Evolutionary conservation across 2,113 vertebrate genomes (phyloP).

Genomic region (Misgurnus anguillicaudatus): DNA sequence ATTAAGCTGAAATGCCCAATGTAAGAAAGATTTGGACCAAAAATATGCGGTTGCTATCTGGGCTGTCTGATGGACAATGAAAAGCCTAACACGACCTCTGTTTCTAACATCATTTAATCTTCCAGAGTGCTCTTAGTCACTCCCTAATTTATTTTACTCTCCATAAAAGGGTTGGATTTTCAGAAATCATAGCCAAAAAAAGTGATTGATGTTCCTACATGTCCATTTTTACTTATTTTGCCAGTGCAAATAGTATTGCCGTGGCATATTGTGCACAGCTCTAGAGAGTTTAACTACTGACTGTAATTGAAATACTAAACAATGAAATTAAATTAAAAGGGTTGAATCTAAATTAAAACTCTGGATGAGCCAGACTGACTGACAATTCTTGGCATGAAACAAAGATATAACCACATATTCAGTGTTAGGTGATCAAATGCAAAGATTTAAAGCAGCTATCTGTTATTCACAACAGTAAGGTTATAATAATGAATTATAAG

Average conservation of each 20-base stretch:
- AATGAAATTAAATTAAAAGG: neutral
- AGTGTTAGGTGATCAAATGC: too few relatives aligned
- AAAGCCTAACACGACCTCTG: too few relatives aligned
- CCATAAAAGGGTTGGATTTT: conserved; percentile 11
- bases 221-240: conserved; percentile 45
- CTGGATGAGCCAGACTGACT: neutral
- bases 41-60: too few relatives aligned
- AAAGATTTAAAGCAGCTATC: too few relatives aligned
- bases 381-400: neutral
- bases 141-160: conserved; percentile 41
- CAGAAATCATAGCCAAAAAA: conserved; percentile 51
- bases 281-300: conserved; percentile 18
- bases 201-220: neutral
- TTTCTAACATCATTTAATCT: conserved; percentile 51
- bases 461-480: too few relatives aligned
- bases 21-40: too few relatives aligned
- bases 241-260: conserved; percentile 43
- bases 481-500: too few relatives aligned
- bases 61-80: too few relatives aligned
- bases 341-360: neutral
- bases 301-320: neutral
- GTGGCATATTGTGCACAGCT: conserved; percentile 14
- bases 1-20: too few relatives aligned
- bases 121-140: conserved; percentile 54
- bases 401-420: too few relatives aligned